Conservation (phyloP, 2,888 invertebrate species). For the Thereva nobilitata region DNA sequence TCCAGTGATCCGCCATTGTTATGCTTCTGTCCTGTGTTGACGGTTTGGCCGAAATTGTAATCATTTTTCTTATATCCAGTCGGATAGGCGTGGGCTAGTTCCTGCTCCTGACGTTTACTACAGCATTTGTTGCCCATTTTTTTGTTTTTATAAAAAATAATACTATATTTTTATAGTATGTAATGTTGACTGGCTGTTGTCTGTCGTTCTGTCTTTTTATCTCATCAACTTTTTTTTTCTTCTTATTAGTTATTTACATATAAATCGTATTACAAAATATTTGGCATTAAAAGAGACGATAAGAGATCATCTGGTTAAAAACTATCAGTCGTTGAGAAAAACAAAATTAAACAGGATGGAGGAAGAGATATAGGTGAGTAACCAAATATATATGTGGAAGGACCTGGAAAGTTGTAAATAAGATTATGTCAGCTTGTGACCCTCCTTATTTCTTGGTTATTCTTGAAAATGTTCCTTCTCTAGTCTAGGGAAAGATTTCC, state of each 20-base stretch:
- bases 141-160: constrained; percentile 4
- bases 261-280: constrained; percentile 36
- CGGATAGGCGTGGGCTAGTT: constrained; percentile 58
- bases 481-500: too few relatives aligned
- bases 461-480: too few relatives aligned
- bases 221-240: constrained; percentile 19
- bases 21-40: constrained; percentile 57
- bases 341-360: too few relatives aligned
- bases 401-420: too few relatives aligned
- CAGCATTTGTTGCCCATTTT: constrained; percentile 86
- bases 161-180: too few relatives aligned
- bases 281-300: constrained; percentile 37
- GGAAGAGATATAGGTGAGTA: too few relatives aligned
- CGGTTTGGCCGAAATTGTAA: constrained; percentile 57
- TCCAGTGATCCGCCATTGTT: constrained; percentile 59
- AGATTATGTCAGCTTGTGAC: too few relatives aligned
- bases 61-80: constrained; percentile 58
- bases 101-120: constrained; percentile 80
- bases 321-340: constrained; percentile 28
- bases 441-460: too few relatives aligned
- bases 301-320: constrained; percentile 15
- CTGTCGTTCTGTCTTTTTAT: constrained; percentile 17
- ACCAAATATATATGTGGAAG: too few relatives aligned
- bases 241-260: constrained; percentile 18
- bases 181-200: not conserved